Evolutionary conservation across 2,797 vertebrate genomes (phyloP), one percentile per base, ranked within the genome.

Genomic region (Sparus aurata): DNA sequence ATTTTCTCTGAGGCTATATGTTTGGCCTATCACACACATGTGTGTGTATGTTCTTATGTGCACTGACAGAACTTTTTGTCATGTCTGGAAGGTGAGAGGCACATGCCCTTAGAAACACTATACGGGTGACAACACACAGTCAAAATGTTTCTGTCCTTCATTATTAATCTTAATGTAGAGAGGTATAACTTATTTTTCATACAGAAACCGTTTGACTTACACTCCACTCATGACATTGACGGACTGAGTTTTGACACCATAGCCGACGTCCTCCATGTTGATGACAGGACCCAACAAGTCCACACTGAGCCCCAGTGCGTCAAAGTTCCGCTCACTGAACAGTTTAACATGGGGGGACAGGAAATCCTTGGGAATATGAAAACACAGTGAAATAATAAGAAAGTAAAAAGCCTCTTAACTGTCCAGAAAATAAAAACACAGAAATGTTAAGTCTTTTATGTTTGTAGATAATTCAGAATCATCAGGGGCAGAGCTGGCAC

Each of bases 231-330:
- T 86, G 16, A 99, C 95, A 2, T 96, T 89, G 85, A 96, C 90
- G 1, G 98, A 99, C 85, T 97, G 96, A 43, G 96, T 97, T 92
- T 95, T 97, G 69, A 86, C 69, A 2, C 97, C 95, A 2, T 96
- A 97, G 75, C 94, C 94, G 0, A 96, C 93, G 18, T 95, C 96
- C 60, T 96, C 97, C 93, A 98, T 95, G 93, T 93, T 94, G 65
- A 95, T 76, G 78, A 99, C 93, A 4, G 97, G 97, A 66, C 94
- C 96, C 69, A 98, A 65, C 43, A 99, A 90, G 43, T 97, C 96
- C 67, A 96, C 94, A 54, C 85, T 96, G 75, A 95, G 82, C 62
- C 96, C 95, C 70, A 95, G 95, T 34, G 94, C 92, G 60, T 92
- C 85, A 55, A 97, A 97, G 89, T 96, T 93, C 64, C 60, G 94